These are phyloP conservation scores for Seira sanloemensis DNA, from an alignment of 2,888 invertebrate species.

Conservation along the genomic window DNA sequence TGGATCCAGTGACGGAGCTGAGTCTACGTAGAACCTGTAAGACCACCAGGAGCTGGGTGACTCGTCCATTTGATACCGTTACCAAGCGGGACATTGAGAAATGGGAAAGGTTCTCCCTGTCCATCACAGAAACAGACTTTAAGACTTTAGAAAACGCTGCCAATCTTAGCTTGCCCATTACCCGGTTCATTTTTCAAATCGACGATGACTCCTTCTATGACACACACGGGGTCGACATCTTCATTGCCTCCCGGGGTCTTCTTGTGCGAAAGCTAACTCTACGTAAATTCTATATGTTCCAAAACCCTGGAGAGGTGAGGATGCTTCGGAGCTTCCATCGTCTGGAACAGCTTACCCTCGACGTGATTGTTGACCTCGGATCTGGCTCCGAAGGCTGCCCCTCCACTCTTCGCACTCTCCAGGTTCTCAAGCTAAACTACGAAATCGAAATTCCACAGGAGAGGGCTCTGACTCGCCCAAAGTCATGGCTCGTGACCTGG, in stretches of 20 bases:
- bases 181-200: constrained; percentile 12
- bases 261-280: constrained; percentile 21
- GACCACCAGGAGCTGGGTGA: constrained; percentile 14
- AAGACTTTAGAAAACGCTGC: constrained; percentile 24
- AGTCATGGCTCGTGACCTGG: constrained; percentile 38
- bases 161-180: constrained; percentile 28
- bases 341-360: constrained; percentile 27
- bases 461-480: constrained; percentile 16
- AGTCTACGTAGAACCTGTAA: constrained; percentile 36
- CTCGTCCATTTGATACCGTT: not conserved
- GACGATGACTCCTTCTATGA: constrained; percentile 16
- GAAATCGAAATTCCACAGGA: constrained; percentile 1
- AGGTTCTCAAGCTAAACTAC: constrained; percentile 42
- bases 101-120: constrained; percentile 21
- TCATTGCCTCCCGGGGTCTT: not conserved
- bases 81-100: constrained; percentile 11
- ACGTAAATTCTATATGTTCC: constrained; percentile 36
- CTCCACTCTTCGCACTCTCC: not conserved
- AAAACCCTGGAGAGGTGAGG: not conserved
- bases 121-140: not conserved
- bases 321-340: constrained; percentile 26
- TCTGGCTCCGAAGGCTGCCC: not conserved
- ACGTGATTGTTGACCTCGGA: not conserved
- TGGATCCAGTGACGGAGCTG: constrained; percentile 25
- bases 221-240: not conserved